Evolutionary conservation across 1,140 invertebrate species (phyloP), one percentile per base, ranked within the genome.

Genomic region (Sycophaga agraensis): DNA sequence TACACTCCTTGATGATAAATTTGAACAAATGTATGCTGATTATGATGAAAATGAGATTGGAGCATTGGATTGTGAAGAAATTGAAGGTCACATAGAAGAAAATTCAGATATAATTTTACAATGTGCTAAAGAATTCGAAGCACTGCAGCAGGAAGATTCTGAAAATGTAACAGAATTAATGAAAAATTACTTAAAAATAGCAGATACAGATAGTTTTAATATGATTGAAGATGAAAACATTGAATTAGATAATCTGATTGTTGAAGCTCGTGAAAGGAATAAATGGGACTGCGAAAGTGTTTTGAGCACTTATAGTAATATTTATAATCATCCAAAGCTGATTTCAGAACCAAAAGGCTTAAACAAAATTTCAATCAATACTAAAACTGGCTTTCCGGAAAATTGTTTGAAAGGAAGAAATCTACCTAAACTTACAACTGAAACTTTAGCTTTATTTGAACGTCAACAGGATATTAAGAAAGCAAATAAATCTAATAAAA

Each of bases 211-310:
- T n/a, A n/a, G n/a, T n/a, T n/a, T n/a, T n/a, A n/a, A n/a, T n/a
- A n/a, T n/a, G n/a, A n/a, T n/a, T n/a, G n/a, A n/a, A n/a, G n/a
- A n/a, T n/a, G n/a, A n/a, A n/a, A n/a, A n/a, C n/a, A n/a, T n/a
- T n/a, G n/a, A n/a, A n/a, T n/a, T n/a, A n/a, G n/a, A n/a, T n/a
- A n/a, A n/a, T n/a, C n/a, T 69, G 88, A 58, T 83, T 65, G 83
- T 89, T 8, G 80, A 85, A 40, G 79, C 85, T 19, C 67, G 72
- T 28, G 82, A 86, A 64, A 84, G 84, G 24, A 83, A 87, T 21
- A 89, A 88, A 77, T 97, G 92, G 92, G 95, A 98, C 81, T 97
- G 95, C 77, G 90, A 97, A 82, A 93, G 91, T 59, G 92, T 98
- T 71, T 76, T 96, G 5, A 91, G 89, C 17, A 94, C 91, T 2